Percentiles rank a stretch among this genome's conserved stretches.
Evolutionary conservation across 2,113 vertebrate genomes (phyloP).

Genomic region (Ammodytes marinus): DNA sequence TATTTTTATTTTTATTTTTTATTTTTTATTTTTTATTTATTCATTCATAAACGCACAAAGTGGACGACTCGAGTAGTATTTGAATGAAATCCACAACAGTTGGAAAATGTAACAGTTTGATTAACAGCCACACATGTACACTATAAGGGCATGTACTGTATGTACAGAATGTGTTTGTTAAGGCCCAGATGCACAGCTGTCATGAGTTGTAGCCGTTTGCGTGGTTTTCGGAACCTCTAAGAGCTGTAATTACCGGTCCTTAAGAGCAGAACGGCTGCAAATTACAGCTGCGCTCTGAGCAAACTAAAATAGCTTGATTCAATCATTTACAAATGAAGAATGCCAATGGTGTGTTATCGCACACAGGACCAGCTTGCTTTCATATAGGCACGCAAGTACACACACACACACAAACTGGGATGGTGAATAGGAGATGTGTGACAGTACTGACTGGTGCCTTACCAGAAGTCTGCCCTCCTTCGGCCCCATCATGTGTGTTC

Average conservation of each 20-base stretch:
- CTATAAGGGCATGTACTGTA: background rate
- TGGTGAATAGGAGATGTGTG: conserved; percentile 66
- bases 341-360: conserved; percentile 67
- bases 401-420: conserved; percentile 8
- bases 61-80: background rate
- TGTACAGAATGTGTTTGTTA: conserved; percentile 17
- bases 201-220: conserved; percentile 64
- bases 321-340: conserved; percentile 80
- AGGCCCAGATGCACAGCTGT: conserved; percentile 61
- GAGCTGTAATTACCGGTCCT: conserved; percentile 76
- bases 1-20: background rate
- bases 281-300: conserved; percentile 73
- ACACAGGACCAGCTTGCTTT: conserved; percentile 26
- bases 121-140: conserved; percentile 38
- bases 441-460: conserved; percentile 53
- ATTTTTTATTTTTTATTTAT: background rate
- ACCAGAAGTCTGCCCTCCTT: conserved; percentile 40
- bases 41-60: background rate
- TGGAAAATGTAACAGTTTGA: conserved; percentile 37
- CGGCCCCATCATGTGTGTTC: conserved; percentile 75
- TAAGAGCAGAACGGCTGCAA: conserved; percentile 73
- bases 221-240: conserved; percentile 74
- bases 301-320: conserved; percentile 80
- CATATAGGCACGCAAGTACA: conserved; percentile 21
- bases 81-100: conserved; percentile 9